Conservation (phyloP, 2,888 invertebrate genomes). For the Epistrophella euchroma region DNA sequence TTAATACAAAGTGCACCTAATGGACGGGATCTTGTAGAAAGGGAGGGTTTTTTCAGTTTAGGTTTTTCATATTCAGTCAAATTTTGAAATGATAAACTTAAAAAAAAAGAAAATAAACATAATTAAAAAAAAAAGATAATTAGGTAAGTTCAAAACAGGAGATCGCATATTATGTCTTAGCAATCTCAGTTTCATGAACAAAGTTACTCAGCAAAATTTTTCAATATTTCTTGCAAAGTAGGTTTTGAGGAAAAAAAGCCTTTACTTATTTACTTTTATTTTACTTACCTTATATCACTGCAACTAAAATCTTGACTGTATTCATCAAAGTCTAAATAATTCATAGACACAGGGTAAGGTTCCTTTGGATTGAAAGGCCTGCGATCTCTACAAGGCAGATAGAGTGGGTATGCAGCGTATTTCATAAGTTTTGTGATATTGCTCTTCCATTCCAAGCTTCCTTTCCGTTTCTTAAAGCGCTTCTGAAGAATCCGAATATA, state of each 20-base stretch:
- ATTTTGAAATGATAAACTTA: conserved; percentile 22
- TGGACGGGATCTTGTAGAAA: conserved; percentile 17
- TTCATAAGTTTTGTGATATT: conserved; percentile 52
- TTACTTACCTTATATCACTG: conserved; percentile 19
- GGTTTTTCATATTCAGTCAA: conserved; percentile 3
- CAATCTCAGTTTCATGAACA: no score
- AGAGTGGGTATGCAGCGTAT: conserved; percentile 45
- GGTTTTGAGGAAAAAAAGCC: no score
- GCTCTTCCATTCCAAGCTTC: neutral
- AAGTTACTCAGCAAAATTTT: no score
- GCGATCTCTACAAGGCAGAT: conserved; percentile 51
- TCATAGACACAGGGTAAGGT: conserved; percentile 61
- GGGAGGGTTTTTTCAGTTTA: neutral
- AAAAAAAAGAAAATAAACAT: neutral
- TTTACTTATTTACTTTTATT: no score
- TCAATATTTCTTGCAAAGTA: no score
- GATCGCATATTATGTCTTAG: no score
- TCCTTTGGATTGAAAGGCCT: conserved; percentile 19
- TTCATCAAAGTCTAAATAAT: conserved; percentile 50
- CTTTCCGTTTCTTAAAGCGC: conserved; percentile 20
- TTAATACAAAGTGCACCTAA: conserved; percentile 4
- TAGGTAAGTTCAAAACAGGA: no score
- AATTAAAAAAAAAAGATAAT: neutral
- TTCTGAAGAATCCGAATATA: conserved; percentile 67
- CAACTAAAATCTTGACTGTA: neutral